Conservation (phyloP, 53 echinoderm and acorn worm genomes). For the Henricia sp. region DNA sequence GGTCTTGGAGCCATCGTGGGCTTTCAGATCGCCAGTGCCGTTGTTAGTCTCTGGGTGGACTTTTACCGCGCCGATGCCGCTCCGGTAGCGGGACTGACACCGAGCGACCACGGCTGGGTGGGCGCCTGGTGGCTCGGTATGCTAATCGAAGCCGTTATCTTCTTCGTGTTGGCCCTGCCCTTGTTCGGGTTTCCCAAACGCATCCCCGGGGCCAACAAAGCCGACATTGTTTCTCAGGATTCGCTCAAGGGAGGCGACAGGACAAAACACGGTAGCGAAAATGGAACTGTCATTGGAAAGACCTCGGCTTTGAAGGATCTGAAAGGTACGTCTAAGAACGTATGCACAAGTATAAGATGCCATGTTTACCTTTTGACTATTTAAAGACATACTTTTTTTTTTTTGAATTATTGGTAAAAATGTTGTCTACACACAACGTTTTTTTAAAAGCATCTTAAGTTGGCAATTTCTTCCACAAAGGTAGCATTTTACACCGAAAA, state of each 20-base stretch:
- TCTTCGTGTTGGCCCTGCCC: slow-evolving; percentile 66
- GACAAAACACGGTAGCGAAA: neutral
- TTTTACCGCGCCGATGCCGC: slow-evolving; percentile 76
- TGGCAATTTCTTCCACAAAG: too few species aligned
- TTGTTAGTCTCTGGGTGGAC: slow-evolving; percentile 75
- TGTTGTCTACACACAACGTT: too few species aligned
- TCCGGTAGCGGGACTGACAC: slow-evolving; percentile 15
- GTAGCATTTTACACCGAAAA: too few species aligned
- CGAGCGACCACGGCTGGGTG: slow-evolving; percentile 78
- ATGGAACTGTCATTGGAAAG: neutral
- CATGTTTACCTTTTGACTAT: too few species aligned
- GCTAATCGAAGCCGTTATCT: slow-evolving; percentile 60
- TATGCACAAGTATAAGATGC: too few species aligned
- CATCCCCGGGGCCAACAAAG: neutral
- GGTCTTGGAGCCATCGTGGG: slow-evolving; percentile 79
- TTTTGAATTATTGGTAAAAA: too few species aligned
- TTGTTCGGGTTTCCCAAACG: slow-evolving; percentile 74
- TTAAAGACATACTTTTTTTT: too few species aligned
- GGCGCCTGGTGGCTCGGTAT: slow-evolving; percentile 91
- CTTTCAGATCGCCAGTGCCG: slow-evolving; percentile 70
- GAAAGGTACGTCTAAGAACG: slow-evolving; percentile 47
- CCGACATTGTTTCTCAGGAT: too few species aligned
- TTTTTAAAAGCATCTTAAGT: too few species aligned
- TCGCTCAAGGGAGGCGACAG: slow-evolving; percentile 19
- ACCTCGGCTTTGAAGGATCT: slow-evolving; percentile 32